These are phyloP conservation scores for Drosophila prostipennis DNA, from an alignment of 2,888 invertebrate species.

Conservation along the genomic window DNA sequence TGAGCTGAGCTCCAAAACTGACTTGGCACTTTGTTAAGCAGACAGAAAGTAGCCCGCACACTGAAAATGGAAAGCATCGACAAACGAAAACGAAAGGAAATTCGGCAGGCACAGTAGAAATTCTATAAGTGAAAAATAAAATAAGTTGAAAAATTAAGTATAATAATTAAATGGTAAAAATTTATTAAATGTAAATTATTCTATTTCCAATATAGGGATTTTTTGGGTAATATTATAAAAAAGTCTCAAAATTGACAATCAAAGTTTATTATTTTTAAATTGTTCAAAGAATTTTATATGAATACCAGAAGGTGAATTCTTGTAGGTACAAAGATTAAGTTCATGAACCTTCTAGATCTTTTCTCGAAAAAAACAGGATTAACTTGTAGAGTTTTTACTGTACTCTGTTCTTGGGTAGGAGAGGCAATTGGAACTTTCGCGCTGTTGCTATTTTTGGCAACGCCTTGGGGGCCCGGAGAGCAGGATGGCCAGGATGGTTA, in stretches of 20 bases:
- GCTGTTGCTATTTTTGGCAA: constrained; percentile 68
- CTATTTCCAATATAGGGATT: too few species aligned
- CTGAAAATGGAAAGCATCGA: constrained; percentile 9
- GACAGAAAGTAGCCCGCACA: constrained; percentile 11
- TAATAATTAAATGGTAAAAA: too few species aligned
- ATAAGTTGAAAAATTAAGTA: too few species aligned
- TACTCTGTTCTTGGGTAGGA: constrained; percentile 5
- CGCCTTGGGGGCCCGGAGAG: background rate
- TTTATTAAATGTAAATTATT: too few species aligned
- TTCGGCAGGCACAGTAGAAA: constrained; percentile 8
- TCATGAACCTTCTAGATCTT: background rate
- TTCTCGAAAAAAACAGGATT: background rate
- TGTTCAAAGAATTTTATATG: too few species aligned
- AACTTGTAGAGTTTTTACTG: constrained; percentile 8
- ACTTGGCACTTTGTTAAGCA: constrained; percentile 48
- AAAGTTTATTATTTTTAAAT: too few species aligned
- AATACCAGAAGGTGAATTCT: too few species aligned
- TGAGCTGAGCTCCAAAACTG: constrained; percentile 39
- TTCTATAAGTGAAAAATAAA: background rate
- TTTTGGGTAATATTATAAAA: too few species aligned
- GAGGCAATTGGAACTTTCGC: constrained; percentile 47
- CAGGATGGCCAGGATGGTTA: background rate
- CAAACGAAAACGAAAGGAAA: constrained; percentile 47
- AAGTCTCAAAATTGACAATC: too few species aligned
- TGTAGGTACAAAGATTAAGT: background rate